phyloP scores from a whole-genome alignment of 2,888 invertebrate genomes.

The Timandra comae region DNA sequence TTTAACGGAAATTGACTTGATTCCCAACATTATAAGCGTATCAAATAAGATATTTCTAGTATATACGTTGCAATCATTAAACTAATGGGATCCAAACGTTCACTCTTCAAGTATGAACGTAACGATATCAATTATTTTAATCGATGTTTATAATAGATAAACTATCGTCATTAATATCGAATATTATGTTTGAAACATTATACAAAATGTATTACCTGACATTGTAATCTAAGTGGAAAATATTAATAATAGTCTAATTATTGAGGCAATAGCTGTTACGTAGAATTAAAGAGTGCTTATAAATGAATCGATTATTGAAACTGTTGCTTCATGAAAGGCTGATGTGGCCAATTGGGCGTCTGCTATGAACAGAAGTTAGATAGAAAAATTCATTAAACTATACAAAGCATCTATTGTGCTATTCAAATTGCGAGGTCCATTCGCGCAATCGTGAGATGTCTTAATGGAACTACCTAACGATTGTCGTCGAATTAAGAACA shows the following conservation, averaged over 20 bases:
- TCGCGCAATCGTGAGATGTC: conserved; percentile 31
- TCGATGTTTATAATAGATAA: conserved; percentile 13
- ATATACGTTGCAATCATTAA: conserved; percentile 13
- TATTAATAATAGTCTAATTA: conserved; percentile 17
- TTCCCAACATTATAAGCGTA: conserved; percentile 52
- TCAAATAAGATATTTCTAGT: conserved; percentile 54
- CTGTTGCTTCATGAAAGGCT: no score
- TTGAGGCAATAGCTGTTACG: conserved; percentile 15
- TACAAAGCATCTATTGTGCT: conserved; percentile 41
- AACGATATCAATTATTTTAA: conserved; percentile 21
- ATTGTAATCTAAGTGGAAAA: conserved; percentile 1
- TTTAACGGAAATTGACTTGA: conserved; percentile 40
- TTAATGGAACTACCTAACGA: conserved; percentile 37
- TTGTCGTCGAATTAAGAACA: conserved; percentile 35
- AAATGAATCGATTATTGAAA: no score
- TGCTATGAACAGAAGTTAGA: conserved; percentile 30
- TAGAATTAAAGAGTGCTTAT: no score
- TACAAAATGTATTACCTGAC: no score
- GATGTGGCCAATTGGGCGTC: conserved; percentile 26
- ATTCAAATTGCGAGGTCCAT: conserved; percentile 31
- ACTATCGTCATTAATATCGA: no score
- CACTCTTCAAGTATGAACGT: conserved; percentile 20
- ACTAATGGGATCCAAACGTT: conserved; percentile 12
- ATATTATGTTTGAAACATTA: no score
- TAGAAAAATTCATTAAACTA: conserved; percentile 38